These are phyloP conservation scores for Euclidia mi DNA, from an alignment of 2,888 invertebrate species.

Conservation along the genomic window DNA sequence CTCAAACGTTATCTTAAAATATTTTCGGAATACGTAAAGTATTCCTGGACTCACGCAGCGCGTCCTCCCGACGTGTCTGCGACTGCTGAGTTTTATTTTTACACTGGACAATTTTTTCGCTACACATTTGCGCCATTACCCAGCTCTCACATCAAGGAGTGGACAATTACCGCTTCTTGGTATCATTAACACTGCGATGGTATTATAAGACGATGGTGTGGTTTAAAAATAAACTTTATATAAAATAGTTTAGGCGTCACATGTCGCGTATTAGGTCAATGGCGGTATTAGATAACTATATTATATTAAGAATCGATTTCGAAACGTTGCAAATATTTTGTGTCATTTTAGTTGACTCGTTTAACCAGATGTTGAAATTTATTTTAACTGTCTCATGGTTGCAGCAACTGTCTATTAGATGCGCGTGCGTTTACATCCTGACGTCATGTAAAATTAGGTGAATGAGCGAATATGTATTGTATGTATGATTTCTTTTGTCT, in stretches of 20 bases:
- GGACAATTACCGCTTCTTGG: constrained; percentile 37
- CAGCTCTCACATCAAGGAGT: constrained; percentile 35
- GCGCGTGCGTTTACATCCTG: too few relatives aligned
- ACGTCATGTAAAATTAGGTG: too few relatives aligned
- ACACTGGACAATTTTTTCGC: constrained; percentile 59
- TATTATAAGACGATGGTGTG: constrained; percentile 4
- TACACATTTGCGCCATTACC: constrained; percentile 63
- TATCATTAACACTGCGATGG: constrained; percentile 23
- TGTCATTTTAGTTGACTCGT: background rate
- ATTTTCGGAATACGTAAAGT: constrained; percentile 63
- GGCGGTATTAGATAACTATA: constrained; percentile 28
- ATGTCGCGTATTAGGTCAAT: constrained; percentile 44
- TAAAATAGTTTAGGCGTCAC: constrained; percentile 27
- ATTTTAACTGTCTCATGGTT: too few relatives aligned
- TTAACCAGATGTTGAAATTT: too few relatives aligned
- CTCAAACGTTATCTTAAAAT: constrained; percentile 58
- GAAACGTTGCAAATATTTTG: constrained; percentile 21
- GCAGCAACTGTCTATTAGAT: too few relatives aligned
- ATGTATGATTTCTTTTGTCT: too few relatives aligned
- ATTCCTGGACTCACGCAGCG: constrained; percentile 56
- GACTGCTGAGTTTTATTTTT: constrained; percentile 68
- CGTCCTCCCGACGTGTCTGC: constrained; percentile 56
- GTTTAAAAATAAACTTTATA: constrained; percentile 34
- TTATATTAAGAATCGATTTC: constrained; percentile 27
- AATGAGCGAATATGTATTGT: too few relatives aligned